Evolutionary conservation across 2,113 vertebrate species (phyloP).

Genomic region (Blennius ocellaris): DNA sequence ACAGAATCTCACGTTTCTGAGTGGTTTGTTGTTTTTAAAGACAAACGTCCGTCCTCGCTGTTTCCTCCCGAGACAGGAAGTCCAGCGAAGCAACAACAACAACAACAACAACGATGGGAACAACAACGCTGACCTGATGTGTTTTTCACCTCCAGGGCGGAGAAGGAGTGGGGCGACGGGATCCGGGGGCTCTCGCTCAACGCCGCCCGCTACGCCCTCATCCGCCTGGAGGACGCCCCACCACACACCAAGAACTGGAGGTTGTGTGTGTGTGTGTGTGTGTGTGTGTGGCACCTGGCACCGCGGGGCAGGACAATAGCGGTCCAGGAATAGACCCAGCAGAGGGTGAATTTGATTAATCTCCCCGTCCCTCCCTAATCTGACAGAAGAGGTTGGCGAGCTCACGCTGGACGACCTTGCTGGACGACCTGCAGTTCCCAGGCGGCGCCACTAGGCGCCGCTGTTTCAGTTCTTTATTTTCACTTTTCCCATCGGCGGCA

Average conservation of each 20-base stretch:
- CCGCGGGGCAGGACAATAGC: not conserved
- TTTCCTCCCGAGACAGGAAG: too few relatives aligned
- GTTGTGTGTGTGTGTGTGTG: slow-evolving; percentile 65
- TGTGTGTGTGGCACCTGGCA: not conserved
- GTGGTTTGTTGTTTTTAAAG: too few relatives aligned
- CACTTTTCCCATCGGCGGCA: too few relatives aligned
- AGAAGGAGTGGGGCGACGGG: slow-evolving; percentile 98
- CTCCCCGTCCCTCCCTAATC: slow-evolving; percentile 57
- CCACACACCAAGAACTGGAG: slow-evolving; percentile 99
- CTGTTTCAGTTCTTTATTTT: too few relatives aligned
- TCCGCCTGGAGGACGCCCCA: slow-evolving; percentile 91
- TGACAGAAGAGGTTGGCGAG: slow-evolving; percentile 36
- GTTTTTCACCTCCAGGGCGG: slow-evolving; percentile 83
- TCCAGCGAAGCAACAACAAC: too few relatives aligned
- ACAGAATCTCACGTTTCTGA: too few relatives aligned
- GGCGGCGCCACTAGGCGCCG: too few relatives aligned
- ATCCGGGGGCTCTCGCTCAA: slow-evolving; percentile 94
- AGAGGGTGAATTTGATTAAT: slow-evolving; percentile 50
- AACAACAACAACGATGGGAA: too few relatives aligned
- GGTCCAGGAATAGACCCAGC: slow-evolving; percentile 42
- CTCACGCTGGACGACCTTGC: slow-evolving; percentile 10
- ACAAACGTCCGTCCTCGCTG: too few relatives aligned
- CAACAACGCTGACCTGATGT: too few relatives aligned
- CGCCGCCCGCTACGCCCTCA: slow-evolving; percentile 93
- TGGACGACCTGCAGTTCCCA: too few relatives aligned